Conservation (phyloP, 2,113 vertebrate genomes). For the Sinocyclocheilus anshuiensis region DNA sequence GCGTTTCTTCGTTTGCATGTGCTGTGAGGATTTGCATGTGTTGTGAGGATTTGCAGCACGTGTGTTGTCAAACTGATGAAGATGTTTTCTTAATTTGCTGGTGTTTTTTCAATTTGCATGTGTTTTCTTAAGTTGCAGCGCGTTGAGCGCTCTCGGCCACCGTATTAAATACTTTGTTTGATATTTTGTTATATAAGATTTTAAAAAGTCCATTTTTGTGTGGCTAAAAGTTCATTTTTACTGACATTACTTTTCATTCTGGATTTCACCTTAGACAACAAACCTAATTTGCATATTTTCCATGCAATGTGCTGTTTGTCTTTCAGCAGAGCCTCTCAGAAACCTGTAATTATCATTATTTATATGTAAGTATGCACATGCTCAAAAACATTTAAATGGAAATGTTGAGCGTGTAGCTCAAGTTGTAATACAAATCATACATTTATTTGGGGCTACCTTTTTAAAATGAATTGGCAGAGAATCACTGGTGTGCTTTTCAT, state of each 20-base stretch:
- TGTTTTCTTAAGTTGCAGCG: too few species aligned
- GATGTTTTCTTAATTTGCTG: too few species aligned
- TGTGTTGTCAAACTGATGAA: too few species aligned
- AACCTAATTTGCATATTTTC: background rate
- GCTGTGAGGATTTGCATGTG: too few species aligned
- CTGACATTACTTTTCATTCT: background rate
- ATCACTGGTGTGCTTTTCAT: background rate
- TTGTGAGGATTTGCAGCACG: too few species aligned
- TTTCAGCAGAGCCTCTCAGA: background rate
- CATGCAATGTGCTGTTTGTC: background rate
- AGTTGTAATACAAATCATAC: background rate
- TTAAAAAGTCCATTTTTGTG: too few species aligned
- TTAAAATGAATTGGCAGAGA: background rate
- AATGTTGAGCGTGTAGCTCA: background rate
- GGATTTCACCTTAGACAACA: background rate
- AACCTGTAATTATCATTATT: background rate
- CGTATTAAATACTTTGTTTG: too few species aligned
- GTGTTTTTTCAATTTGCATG: too few species aligned
- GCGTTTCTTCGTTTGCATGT: too few species aligned
- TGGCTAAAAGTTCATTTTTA: background rate
- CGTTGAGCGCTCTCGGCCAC: too few species aligned
- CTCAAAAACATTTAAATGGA: background rate
- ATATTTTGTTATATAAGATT: too few species aligned
- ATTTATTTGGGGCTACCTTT: background rate
- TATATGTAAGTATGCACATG: background rate